A percentile compares a stretch with the other conserved stretches of the same genome.
Conservation (phyloP, 1,140 invertebrate species). For the Temnothorax longispinosus region DNA sequence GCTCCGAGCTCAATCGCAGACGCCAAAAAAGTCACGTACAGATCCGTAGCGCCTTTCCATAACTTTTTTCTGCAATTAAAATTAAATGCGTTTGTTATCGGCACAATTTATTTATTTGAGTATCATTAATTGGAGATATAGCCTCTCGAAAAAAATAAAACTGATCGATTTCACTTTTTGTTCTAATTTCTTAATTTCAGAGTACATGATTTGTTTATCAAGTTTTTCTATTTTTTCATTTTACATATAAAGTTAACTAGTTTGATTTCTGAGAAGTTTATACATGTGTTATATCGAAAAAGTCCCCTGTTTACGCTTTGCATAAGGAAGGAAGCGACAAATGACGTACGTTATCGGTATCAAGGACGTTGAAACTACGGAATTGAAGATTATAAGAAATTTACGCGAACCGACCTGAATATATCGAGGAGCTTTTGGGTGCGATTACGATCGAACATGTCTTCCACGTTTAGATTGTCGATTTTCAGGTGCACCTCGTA, state of each 20-base stretch:
- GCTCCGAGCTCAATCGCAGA: constrained; percentile 94
- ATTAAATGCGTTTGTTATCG: background rate
- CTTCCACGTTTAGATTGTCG: constrained; percentile 94
- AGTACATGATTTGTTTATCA: background rate
- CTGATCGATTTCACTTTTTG: background rate
- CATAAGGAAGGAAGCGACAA: constrained; percentile 16
- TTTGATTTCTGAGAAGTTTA: background rate
- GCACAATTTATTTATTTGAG: background rate
- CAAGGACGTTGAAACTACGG: background rate
- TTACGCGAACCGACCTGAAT: constrained; percentile 85
- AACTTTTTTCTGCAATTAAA: constrained; percentile 81
- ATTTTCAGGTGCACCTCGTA: constrained; percentile 95
- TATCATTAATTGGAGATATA: background rate
- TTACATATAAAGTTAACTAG: background rate
- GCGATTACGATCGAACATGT: constrained; percentile 90
- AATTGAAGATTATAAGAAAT: background rate
- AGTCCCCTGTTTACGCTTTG: background rate
- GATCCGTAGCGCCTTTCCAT: constrained; percentile 87
- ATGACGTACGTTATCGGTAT: constrained; percentile 23
- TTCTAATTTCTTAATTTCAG: background rate
- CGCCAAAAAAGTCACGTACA: constrained; percentile 93
- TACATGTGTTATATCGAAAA: background rate
- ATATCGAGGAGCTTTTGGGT: constrained; percentile 91
- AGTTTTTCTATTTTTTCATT: background rate
- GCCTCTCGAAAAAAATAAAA: background rate